phyloP scores from a whole-genome alignment of 2,797 vertebrate species.

The Petrocephalus sullivani region DNA sequence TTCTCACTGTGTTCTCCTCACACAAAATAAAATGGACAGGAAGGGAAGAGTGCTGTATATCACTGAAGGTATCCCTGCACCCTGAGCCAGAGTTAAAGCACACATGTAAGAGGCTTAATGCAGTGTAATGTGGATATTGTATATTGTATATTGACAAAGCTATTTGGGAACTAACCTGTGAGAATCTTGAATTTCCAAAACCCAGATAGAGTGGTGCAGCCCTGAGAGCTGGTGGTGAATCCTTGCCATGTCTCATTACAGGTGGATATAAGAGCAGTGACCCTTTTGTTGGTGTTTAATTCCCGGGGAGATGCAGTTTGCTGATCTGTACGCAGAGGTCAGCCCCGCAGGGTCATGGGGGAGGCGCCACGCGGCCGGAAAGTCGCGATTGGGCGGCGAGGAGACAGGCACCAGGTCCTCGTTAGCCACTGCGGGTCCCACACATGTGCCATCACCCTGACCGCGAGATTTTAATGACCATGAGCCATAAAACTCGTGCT shows the following conservation, averaged over 20 bases:
- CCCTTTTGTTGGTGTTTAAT: neutral
- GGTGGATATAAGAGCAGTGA: neutral
- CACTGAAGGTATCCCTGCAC: neutral
- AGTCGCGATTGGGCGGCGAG: neutral
- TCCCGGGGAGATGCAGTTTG: neutral
- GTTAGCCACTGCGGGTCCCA: neutral
- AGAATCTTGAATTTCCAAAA: neutral
- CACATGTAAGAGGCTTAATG: neutral
- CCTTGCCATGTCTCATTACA: neutral
- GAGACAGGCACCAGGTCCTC: neutral
- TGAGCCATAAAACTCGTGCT: neutral
- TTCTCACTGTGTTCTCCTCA: neutral
- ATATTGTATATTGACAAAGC: neutral
- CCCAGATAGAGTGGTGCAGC: neutral
- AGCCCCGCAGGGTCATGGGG: neutral
- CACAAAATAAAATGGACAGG: neutral
- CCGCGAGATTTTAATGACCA: neutral
- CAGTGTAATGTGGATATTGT: neutral
- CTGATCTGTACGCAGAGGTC: neutral
- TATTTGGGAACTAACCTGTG: neutral
- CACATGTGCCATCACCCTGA: neutral
- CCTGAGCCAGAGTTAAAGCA: neutral
- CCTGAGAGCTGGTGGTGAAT: neutral
- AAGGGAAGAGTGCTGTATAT: neutral
- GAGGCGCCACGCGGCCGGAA: neutral